phyloP scores from a whole-genome alignment of 2,797 vertebrate genomes.

The Notoglanidium macrostoma region DNA sequence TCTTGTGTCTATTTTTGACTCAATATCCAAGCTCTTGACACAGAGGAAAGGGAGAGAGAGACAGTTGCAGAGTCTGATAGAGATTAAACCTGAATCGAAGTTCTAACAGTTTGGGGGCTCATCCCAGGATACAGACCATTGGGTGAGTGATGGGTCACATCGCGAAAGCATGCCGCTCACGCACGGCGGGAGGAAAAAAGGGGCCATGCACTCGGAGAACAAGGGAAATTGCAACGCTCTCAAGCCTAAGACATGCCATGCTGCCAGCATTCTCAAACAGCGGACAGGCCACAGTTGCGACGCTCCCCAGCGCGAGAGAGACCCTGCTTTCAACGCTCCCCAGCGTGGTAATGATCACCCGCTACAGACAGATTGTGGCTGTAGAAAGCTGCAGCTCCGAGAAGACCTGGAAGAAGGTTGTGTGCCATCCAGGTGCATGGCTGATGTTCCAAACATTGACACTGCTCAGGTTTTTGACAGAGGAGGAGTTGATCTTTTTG shows the following conservation, averaged over 20 bases:
- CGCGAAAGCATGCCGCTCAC: not conserved
- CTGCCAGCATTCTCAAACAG: not conserved
- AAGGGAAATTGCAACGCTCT: not conserved
- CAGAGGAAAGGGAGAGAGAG: too few relatives aligned
- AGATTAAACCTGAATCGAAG: too few relatives aligned
- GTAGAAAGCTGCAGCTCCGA: too few relatives aligned
- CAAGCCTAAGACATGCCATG: not conserved
- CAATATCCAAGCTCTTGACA: too few relatives aligned
- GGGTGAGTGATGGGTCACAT: too few relatives aligned
- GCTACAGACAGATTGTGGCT: not conserved
- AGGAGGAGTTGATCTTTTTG: not conserved
- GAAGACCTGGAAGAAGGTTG: not conserved
- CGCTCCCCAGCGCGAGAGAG: not conserved
- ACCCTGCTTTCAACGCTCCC: not conserved
- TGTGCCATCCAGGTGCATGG: not conserved
- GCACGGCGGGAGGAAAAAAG: not conserved
- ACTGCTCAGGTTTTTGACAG: not conserved
- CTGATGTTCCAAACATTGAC: too few relatives aligned
- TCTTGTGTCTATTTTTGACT: too few relatives aligned
- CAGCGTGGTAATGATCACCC: not conserved
- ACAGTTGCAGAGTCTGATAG: too few relatives aligned
- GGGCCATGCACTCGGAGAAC: too few relatives aligned
- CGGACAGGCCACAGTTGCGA: not conserved
- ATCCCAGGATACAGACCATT: too few relatives aligned
- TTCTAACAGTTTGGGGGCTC: too few relatives aligned